Conservation (phyloP, 2,797 vertebrate species). For the Poliocrania exsul region DNA sequence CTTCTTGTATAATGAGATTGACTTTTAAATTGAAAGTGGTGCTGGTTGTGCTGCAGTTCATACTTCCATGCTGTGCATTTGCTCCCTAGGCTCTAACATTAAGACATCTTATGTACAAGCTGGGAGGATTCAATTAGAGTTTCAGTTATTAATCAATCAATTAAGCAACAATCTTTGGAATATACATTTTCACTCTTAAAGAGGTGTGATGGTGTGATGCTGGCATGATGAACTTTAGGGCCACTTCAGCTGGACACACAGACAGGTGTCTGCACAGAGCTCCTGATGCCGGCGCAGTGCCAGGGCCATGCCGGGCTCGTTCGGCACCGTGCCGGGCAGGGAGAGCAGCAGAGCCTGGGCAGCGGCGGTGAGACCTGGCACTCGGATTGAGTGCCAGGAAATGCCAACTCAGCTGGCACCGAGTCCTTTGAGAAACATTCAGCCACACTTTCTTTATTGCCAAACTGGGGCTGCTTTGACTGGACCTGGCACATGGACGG, state of each 20-base stretch:
- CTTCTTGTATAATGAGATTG: conserved; percentile 78
- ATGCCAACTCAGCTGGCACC: not conserved
- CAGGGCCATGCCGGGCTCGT: rapidly evolving
- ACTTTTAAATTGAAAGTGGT: conserved; percentile 77
- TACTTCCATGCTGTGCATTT: conserved; percentile 70
- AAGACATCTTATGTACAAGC: conserved; percentile 75
- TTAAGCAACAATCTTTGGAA: conserved; percentile 71
- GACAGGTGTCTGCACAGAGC: not conserved
- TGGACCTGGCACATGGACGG: not conserved
- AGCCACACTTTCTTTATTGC: rapidly evolving
- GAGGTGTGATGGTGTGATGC: conserved; percentile 67
- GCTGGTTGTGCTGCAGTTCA: conserved; percentile 58
- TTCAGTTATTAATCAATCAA: conserved; percentile 82
- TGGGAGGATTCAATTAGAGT: conserved; percentile 78
- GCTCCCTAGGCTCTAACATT: conserved; percentile 79
- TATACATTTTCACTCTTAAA: conserved; percentile 74
- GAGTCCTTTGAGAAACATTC: not conserved
- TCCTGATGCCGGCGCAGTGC: rapidly evolving
- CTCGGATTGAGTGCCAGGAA: not conserved
- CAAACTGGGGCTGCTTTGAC: not conserved
- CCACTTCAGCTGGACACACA: rapidly evolving
- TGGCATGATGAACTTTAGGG: not conserved
- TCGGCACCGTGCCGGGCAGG: rapidly evolving
- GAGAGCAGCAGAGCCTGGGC: not conserved
- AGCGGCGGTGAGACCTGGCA: not conserved